Evolutionary conservation across 2,113 vertebrate species (phyloP).

Genomic region (Sula dactylatra): DNA sequence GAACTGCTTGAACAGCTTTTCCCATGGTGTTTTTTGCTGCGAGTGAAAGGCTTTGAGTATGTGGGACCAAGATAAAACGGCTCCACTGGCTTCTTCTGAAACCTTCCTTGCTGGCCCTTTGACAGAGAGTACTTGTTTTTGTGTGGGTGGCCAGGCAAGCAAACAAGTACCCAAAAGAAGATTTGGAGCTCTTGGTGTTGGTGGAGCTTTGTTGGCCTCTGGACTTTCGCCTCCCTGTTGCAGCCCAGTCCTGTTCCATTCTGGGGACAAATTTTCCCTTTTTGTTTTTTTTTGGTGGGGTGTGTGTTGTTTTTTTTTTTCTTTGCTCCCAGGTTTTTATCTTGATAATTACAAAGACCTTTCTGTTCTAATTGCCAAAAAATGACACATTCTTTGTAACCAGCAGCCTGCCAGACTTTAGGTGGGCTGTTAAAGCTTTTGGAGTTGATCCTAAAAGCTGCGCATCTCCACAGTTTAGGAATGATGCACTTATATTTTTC

Average conservation of each 20-base stretch:
- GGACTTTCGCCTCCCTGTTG: not conserved
- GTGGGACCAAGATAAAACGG: not conserved
- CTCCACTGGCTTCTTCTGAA: not conserved
- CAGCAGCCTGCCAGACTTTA: constrained; percentile 51
- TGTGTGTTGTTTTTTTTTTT: not conserved
- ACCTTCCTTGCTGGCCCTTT: not conserved
- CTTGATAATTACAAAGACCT: not conserved
- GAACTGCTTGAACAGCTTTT: not conserved
- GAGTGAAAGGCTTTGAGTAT: not conserved
- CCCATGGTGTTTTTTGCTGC: not conserved
- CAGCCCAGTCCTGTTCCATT: not conserved
- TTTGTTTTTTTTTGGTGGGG: not conserved
- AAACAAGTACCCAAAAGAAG: not conserved
- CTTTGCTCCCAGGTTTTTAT: not conserved
- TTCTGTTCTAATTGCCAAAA: constrained; percentile 43
- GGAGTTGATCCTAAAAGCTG: not conserved
- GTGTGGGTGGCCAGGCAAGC: not conserved
- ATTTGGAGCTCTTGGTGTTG: not conserved
- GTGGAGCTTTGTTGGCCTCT: not conserved
- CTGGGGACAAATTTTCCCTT: not conserved
- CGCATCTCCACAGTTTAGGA: not conserved
- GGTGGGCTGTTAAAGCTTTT: constrained; percentile 46
- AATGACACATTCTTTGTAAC: not conserved
- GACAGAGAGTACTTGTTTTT: not conserved
- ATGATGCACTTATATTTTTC: not conserved